Base-by-base conservation (phyloP, 2,888 invertebrate species). In the Napeogenes sylphis region DNA sequence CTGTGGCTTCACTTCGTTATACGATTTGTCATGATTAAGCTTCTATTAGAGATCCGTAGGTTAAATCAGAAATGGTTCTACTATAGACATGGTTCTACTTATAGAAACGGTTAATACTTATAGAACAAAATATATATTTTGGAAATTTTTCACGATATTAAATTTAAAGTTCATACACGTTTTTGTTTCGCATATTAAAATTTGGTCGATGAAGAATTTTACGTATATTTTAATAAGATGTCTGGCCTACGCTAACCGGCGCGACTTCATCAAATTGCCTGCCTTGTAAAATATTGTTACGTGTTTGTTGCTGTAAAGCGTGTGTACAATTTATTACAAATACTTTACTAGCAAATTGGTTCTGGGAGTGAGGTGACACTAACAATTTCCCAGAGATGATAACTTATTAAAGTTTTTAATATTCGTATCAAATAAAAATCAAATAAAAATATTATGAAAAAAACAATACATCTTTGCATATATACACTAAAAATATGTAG, bases 181-280 rank as follows among this genome's bases (percentile, higher is more conserved):
- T 51, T 21, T 56, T 32, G 61, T 13, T 51, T 30, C 51, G 30
- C 21, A 46, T 63, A 63, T 63, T 57, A 63, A 63, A 63, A 63
- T 57, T 60, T 60, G 58, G 55, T 57, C 47, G 54, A 46, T 53
- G 56, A 45, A 56, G 38, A 46, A 60, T 45, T 45, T 59, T 47
- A 55, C 60, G 60, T 57, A 54, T 57, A 57, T 69, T 72, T 73
- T 72, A 74, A 73, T 72, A 74, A 68, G 68, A 70, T 69, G 64
- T 68, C 68, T 68, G 63, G 66, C 67, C 69, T 70, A 70, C 70
- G 71, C 67, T 70, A 71, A 68, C 64, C 68, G 67, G 59, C 65
- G 58, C 57, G 63, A 59, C 66, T 66, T 66, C 63, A 58, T 67
- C 63, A 71, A 72, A 73, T 73, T 74, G 71, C 70, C 67, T 66